These are phyloP conservation scores for Coregonus suidteri DNA, from an alignment of 2,797 vertebrate genomes.

Conservation along the genomic window DNA sequence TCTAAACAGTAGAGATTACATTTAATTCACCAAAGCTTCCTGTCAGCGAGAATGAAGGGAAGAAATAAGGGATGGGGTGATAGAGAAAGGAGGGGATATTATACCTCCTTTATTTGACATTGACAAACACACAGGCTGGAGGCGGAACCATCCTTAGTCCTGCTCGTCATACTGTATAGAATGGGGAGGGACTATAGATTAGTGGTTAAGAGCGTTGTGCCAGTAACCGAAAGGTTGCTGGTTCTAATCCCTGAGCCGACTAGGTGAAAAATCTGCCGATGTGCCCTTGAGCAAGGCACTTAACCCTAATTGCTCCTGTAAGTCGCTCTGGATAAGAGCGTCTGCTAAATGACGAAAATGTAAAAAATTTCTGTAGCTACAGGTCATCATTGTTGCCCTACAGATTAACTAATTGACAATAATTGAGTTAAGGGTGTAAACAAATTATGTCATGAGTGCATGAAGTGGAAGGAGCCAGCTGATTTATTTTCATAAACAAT, in stretches of 20 bases:
- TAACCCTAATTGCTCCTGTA: too few species aligned
- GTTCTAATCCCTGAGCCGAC: too few species aligned
- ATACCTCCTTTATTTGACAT: conserved; percentile 60
- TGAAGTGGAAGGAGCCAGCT: conserved; percentile 70
- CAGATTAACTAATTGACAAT: conserved; percentile 80
- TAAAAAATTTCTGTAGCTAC: conserved; percentile 44
- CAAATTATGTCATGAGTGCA: conserved; percentile 74
- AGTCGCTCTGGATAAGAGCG: too few species aligned
- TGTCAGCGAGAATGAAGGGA: conserved; percentile 50
- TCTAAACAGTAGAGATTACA: not conserved
- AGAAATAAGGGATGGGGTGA: conserved; percentile 11
- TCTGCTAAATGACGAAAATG: too few species aligned
- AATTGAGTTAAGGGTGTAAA: conserved; percentile 78
- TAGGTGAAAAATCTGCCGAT: too few species aligned
- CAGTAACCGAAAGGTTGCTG: too few species aligned
- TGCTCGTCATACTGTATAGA: conserved; percentile 26
- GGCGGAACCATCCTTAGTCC: conserved; percentile 47
- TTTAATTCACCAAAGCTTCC: not conserved
- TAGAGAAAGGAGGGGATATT: conserved; percentile 60
- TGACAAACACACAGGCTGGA: conserved; percentile 62
- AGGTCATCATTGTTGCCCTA: conserved; percentile 64
- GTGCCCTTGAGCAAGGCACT: too few species aligned
- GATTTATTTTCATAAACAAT: conserved; percentile 76
- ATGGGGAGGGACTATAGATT: conserved; percentile 34
- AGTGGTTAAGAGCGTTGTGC: too few species aligned